Percentiles rank a stretch among this genome's conserved stretches.
These are phyloP conservation scores for Rhynchonycteris naso DNA, from an alignment of 2,797 vertebrate genomes.

Conservation along the genomic window DNA sequence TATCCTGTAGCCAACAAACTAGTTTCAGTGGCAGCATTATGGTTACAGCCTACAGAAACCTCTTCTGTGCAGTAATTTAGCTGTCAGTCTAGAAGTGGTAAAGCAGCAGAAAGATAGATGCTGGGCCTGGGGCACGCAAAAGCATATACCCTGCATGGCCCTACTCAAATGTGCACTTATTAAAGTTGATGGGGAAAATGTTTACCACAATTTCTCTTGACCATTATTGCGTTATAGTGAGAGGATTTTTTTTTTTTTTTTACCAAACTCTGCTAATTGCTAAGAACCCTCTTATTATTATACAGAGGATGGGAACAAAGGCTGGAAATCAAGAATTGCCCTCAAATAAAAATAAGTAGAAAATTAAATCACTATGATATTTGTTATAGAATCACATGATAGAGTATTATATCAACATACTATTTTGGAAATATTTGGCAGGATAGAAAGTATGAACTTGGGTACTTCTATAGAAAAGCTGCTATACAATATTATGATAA, in stretches of 20 bases:
- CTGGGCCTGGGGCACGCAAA: constrained; percentile 80
- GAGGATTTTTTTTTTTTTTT: constrained; percentile 82
- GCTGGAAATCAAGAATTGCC: constrained; percentile 68
- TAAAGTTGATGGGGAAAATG: constrained; percentile 81
- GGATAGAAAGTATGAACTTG: constrained; percentile 72
- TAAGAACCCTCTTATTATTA: constrained; percentile 64
- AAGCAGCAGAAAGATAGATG: constrained; percentile 84
- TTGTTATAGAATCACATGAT: constrained; percentile 74
- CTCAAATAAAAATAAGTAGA: constrained; percentile 80
- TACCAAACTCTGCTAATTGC: constrained; percentile 77
- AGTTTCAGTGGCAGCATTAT: constrained; percentile 82
- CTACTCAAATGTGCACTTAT: constrained; percentile 78
- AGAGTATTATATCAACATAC: constrained; percentile 67
- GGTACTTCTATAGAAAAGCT: constrained; percentile 43
- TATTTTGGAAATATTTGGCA: constrained; percentile 81
- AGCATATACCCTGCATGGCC: constrained; percentile 69
- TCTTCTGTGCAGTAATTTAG: constrained; percentile 85
- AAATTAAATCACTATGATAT: constrained; percentile 81
- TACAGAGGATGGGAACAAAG: not conserved
- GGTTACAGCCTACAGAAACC: constrained; percentile 81
- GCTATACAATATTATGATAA: not conserved
- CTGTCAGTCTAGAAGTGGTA: constrained; percentile 85
- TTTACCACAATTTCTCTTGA: constrained; percentile 75
- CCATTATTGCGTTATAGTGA: constrained; percentile 72
- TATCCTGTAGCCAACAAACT: constrained; percentile 69